Evolutionary conservation across 1,140 invertebrate genomes (phyloP).

Genomic region (Zelostemma sp.): DNA sequence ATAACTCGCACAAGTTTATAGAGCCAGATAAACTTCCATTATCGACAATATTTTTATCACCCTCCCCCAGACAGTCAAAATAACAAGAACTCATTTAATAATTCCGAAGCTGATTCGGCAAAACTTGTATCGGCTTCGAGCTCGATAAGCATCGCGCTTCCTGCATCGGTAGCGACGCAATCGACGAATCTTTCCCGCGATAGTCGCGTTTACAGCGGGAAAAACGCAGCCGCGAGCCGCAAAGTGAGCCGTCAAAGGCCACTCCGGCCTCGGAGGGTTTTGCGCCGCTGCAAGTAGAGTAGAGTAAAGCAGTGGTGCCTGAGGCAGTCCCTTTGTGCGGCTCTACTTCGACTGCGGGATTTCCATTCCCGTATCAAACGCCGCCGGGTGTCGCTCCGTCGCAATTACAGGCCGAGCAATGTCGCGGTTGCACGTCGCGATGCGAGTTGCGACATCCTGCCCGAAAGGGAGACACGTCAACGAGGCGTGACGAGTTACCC

Average conservation of each 20-base stretch:
- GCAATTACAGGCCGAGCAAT: conserved; percentile 23
- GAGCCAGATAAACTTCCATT: too few relatives aligned
- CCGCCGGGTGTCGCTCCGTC: conserved; percentile 14
- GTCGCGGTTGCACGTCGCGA: conserved; percentile 8
- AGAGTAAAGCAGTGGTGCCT: too few relatives aligned
- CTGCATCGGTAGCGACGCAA: too few relatives aligned
- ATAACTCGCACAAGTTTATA: too few relatives aligned
- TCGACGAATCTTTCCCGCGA: too few relatives aligned
- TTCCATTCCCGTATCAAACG: conserved; percentile 7
- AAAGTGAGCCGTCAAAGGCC: conserved; percentile 43
- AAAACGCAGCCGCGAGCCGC: conserved; percentile 19
- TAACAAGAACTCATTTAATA: too few relatives aligned
- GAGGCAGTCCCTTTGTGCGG: conserved; percentile 6
- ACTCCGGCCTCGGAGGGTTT: conserved; percentile 10
- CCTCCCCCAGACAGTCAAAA: too few relatives aligned
- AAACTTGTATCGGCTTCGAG: too few relatives aligned
- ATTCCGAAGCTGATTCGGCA: too few relatives aligned
- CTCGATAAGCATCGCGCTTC: too few relatives aligned
- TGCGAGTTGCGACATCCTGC: conserved; percentile 13
- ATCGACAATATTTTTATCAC: too few relatives aligned
- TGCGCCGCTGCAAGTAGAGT: too few relatives aligned
- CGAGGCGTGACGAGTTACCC: conserved; percentile 15
- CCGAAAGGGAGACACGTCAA: conserved; percentile 12
- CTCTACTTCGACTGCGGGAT: neutral
- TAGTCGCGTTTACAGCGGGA: neutral